Evolutionary conservation across 1,140 invertebrate genomes (phyloP).

Genomic region (Pomacea maculata): DNA sequence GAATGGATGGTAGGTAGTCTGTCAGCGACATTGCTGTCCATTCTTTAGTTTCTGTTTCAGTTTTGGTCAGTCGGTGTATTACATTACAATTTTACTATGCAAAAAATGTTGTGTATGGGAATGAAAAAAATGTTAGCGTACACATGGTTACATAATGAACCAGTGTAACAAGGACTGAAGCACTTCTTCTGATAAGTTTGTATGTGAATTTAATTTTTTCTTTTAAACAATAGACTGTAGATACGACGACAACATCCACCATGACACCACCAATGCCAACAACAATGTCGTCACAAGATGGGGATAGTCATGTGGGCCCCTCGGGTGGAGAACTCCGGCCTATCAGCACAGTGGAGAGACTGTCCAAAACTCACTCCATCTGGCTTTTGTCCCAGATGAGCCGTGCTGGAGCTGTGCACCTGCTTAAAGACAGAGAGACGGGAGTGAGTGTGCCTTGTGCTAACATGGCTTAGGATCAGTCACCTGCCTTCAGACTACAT

Average conservation of each 20-base stretch:
- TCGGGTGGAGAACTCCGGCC: slow-evolving; percentile 33
- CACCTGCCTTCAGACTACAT: too few species aligned
- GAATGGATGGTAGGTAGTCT: too few species aligned
- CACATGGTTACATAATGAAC: too few species aligned
- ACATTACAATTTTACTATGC: too few species aligned
- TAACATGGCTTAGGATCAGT: not conserved
- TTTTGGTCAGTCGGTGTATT: too few species aligned
- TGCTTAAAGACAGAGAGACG: slow-evolving; percentile 91
- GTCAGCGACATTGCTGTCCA: too few species aligned
- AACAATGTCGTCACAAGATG: not conserved
- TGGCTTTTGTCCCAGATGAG: slow-evolving; percentile 96
- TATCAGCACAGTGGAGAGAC: slow-evolving; percentile 83
- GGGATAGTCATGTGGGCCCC: not conserved
- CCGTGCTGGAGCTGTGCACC: slow-evolving; percentile 88
- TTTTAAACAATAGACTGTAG: not conserved
- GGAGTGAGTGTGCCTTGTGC: slow-evolving; percentile 75
- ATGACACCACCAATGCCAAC: not conserved
- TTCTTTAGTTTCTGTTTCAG: too few species aligned
- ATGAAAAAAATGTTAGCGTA: too few species aligned
- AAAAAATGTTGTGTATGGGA: too few species aligned
- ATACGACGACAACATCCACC: slow-evolving; percentile 7
- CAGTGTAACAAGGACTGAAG: too few species aligned
- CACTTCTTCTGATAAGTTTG: too few species aligned
- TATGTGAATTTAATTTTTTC: too few species aligned
- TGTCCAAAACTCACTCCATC: slow-evolving; percentile 90